Base-by-base conservation (phyloP, 2,888 invertebrate species). In the Oeneis ivallda region DNA sequence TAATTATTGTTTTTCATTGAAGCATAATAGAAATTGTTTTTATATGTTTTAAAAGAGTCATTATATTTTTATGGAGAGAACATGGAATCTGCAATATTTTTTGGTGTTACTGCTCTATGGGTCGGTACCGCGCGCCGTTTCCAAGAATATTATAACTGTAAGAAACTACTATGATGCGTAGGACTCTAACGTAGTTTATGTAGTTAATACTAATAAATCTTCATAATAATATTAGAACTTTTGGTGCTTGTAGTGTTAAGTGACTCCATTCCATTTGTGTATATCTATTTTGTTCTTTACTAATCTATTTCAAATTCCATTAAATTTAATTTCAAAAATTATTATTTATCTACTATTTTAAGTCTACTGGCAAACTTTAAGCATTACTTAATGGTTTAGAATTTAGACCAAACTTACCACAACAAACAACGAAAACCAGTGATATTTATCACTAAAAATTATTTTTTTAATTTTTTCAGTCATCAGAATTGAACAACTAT, bases 41-140 rank as follows among this genome's bases (percentile, higher is more conserved):
- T 75, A 72, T 76, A 72, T 68, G 70, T 76, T 73, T 75, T 76
- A 71, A 82, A 83, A 79, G 83, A 85, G 85, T 87, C 85, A 86
- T 84, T 83, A 79, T 82, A 72, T 76, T 75, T 52, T 72, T 74
- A 73, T 72, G 69, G 78, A 78, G 75, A 80, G 79, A 84, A 83
- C 83, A 82, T 82, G 91, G 91, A 91, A 92, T 92, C 91, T 92
- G 91, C 91, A 92, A 91, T 91, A 86, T 83, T 76, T 82, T 75
- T 81, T 79, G 76, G 74, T 80, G 77, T 78, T 76, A 69, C 60
- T 62, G 63, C 63, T 62, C 58, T 61, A 26, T 52, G 52, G 13
- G 64, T 45, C 26, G 43, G 34, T 34, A 26, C 32, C 34, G 45
- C 10, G 49, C 47, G 50, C 17, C 60, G n/a, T 47, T 26, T 39